Base-by-base conservation (phyloP, 2,888 invertebrate genomes). In the Tetragonisca angustula region DNA sequence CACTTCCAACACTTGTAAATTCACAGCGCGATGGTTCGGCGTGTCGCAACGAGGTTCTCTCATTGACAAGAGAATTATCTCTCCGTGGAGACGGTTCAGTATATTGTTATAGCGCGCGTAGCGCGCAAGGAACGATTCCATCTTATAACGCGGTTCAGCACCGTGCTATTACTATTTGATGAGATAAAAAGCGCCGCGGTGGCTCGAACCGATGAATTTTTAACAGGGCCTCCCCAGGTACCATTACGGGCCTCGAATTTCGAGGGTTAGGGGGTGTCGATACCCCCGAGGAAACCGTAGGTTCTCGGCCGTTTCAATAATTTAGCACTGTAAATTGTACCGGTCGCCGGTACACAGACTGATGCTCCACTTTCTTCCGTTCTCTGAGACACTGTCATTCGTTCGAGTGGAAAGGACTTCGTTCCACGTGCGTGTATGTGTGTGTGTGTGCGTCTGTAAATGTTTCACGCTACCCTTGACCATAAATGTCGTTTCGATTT, bases 251-350 rank as follows among this genome's bases (percentile, higher is more conserved):
- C 81, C 87, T 78, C 83, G 88, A 89, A 88, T 89, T 91, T 90
- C 87, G 87, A 90, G 84, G 92, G 91, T 92, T 92, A 92, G 91
- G 89, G 93, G 92, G 94, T 93, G 94, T 94, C 91, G 90, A 92
- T 90, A 90, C 94, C 90, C 93, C 70, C 81, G 93, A 52, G 92
- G 92, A 93, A 75, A 79, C 86, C 89, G 81, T 89, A 90, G 93
- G 91, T 93, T 43, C 93, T 93, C 91, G 90, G 90, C 56, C 76
- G 88, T 83, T 94, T 87, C 54, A 93, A 94, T 94, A 93, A 93
- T 94, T 94, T 88, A 94, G 88, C 85, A 85, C 85, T 90, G 93
- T 93, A 94, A 93, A 94, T 93, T 94, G 93, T 92, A 91, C 87
- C 88, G 90, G 89, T 90, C 87, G 36, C 84, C 83, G 77, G 67